Evolutionary conservation across 92 coral and sea anemone genomes (phyloP), one percentile per base, ranked within the genome.

Genomic region (Actinernus sp.): DNA sequence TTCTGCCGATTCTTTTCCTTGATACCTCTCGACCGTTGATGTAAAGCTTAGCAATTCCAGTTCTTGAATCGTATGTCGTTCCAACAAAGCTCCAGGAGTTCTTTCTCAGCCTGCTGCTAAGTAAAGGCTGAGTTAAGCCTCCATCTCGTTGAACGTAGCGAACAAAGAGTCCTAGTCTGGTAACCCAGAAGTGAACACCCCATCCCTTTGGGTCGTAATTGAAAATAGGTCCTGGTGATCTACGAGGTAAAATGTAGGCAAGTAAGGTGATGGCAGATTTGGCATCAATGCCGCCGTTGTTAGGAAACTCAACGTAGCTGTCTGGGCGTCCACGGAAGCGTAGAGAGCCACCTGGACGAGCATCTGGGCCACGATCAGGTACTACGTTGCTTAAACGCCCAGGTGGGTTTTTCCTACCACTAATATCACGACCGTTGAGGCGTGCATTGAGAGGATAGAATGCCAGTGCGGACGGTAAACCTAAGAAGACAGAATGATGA

Each of bases 121-220:
- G 48, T 23, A 85, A 52, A 20, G 70, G 81, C 4, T 71, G 77
- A 12, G 91, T 78, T 21, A 72, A 63, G 3, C 50, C 57, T 26
- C 91, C 91, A 31, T 85, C 78, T 19, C 91, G 65, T 33, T 73
- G 77, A 26, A 85, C 86, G 38, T 78, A 85, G 48, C 91, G 65
- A 1, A 69, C 91, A 50, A 79, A 79, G 0, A 85, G 27, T 3
- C 76, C 74, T 22, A 82, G 89, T 28, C 92, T 81, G 3, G 71
- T 76, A 81, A 86, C 62, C 97, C 92, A 90, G 45, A 90, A 25
- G 81, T 86, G 92, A 14, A 90, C 92, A 25, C 92, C 92, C 61
- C 80, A 90, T 19, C 92, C 96, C 25, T 76, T 67, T 24, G 73
- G 81, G 44, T 86, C 86, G 86, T 80, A 90, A 57, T 90, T 86